A percentile compares a stretch with the other conserved stretches of the same genome.
Evolutionary conservation across 1,140 invertebrate genomes (phyloP).

Genomic region (Euglossa dilemma): DNA sequence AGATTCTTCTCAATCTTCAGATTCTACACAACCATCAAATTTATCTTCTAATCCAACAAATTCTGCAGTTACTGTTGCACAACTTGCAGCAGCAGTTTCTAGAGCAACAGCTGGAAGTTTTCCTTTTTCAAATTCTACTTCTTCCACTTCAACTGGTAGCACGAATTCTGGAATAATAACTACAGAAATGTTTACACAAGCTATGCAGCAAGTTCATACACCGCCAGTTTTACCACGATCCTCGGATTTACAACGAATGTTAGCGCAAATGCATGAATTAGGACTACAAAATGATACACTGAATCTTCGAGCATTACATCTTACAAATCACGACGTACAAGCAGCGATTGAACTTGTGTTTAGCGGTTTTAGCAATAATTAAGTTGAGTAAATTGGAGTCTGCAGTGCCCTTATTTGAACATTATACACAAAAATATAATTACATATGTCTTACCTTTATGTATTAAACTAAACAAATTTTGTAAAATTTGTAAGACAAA

Average conservation of each 20-base stretch:
- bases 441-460: conserved; percentile 2
- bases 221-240: conserved; percentile 59
- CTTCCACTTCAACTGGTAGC: conserved; percentile 66
- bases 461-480: neutral
- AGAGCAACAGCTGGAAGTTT: conserved; percentile 74
- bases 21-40: conserved; percentile 75
- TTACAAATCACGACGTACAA: conserved; percentile 93
- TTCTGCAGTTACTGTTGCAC: conserved; percentile 81
- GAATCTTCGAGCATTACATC: conserved; percentile 91
- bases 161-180: conserved; percentile 80
- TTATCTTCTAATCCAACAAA: conserved; percentile 70
- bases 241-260: conserved; percentile 82
- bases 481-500: neutral
- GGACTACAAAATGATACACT: conserved; percentile 92
- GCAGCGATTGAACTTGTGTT: conserved; percentile 92
- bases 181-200: conserved; percentile 84
- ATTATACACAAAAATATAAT: neutral
- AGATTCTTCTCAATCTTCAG: conserved; percentile 82
- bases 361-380: conserved; percentile 80
- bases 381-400: conserved; percentile 26
- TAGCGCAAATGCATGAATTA: conserved; percentile 93
- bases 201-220: conserved; percentile 82
- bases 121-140: conserved; percentile 59
- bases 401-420: conserved; percentile 13
- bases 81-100: conserved; percentile 82